Evolutionary conservation across 2,113 vertebrate species (phyloP), one percentile per base, ranked within the genome.

Genomic region (Pterocles gutturalis): DNA sequence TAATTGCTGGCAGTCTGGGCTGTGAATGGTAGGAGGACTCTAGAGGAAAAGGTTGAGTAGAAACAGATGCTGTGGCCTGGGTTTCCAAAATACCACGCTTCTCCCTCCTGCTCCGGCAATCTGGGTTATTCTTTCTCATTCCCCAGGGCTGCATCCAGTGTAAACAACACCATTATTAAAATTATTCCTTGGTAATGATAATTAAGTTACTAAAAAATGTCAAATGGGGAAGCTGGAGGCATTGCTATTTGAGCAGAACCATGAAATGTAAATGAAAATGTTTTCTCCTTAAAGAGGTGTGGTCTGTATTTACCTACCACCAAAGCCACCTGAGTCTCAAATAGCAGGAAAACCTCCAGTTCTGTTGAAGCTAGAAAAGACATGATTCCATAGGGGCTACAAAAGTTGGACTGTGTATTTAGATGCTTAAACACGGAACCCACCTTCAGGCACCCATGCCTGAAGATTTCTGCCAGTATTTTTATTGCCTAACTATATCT

Each of bases 181-280:
- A 97, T 95, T 94, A 91, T 86, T 95, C 86, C 72, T 80, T 64
- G 31, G 71, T 90, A 93, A 91, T 70, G 84, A 84, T 87, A 96
- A 97, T 93, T 94, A 97, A 92, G 78, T 96, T 95, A 51, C 88
- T 84, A 87, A 97, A 96, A 96, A 95, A 95, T 88, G 86, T 93
- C 83, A 94, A 89, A 94, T n/a, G 55, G 64, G 83, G 67, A 96
- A 95, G 91, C 83, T 95, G 57, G 49, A 91, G 87, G 86, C 91
- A 69, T 66, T 28, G 28, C 5, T 14, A 87, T 17, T 85, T 57
- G 62, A 93, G 83, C 24, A 95, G 89, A 85, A 51, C 29, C 51
- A 17, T 18, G 45, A 64, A 88, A 95, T 7, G 41, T 69, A 91
- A 94, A 88, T 41, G 34, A 77, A 76, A 29, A 25, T 13, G 9